Conservation (phyloP, 2,113 vertebrate genomes). For the Sminthopsis crassicaudata region DNA sequence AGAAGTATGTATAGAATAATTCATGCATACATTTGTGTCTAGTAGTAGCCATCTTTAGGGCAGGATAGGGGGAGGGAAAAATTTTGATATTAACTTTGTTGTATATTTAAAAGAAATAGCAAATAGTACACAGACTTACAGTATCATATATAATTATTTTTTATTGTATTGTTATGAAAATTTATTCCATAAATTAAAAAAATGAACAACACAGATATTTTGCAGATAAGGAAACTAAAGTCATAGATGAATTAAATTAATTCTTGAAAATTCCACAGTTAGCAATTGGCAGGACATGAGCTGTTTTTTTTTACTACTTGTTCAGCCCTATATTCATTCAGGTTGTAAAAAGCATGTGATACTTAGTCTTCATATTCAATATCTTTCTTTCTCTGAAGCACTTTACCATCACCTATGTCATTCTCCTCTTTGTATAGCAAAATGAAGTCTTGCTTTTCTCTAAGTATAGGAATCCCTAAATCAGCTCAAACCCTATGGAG, state of each 20-base stretch:
- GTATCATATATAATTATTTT: background rate
- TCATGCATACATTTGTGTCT: background rate
- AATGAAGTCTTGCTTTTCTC: background rate
- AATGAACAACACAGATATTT: background rate
- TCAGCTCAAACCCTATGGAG: background rate
- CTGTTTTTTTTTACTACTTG: background rate
- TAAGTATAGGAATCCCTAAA: background rate
- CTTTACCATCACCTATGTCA: background rate
- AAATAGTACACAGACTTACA: no score
- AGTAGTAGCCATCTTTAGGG: background rate
- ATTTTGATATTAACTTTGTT: background rate
- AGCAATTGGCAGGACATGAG: background rate
- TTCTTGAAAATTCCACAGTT: background rate
- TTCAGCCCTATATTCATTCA: background rate
- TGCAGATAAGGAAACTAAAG: background rate
- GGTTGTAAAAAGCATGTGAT: background rate
- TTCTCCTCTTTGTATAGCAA: background rate
- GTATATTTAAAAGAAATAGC: no score
- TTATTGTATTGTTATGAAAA: background rate
- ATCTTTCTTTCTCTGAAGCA: background rate
- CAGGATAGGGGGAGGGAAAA: background rate
- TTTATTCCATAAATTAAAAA: no score
- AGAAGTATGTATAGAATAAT: no score
- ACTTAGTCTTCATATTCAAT: background rate
- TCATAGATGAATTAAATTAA: background rate